Evolutionary conservation across 2,113 vertebrate species (phyloP), one percentile per base, ranked within the genome.

Genomic region (human (Homo sapiens)): DNA sequence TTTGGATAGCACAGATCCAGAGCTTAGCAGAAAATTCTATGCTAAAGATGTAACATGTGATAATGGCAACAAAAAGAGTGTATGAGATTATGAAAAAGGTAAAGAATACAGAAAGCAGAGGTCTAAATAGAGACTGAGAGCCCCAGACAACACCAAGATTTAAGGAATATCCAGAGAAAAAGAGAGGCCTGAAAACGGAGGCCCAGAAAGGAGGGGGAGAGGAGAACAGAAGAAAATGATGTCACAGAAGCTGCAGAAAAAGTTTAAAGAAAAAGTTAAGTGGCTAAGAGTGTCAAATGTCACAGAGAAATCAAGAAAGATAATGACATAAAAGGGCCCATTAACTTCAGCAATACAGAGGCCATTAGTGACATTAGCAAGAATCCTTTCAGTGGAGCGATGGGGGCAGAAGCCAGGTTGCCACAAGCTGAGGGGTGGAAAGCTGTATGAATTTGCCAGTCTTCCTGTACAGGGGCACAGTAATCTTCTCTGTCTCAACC

Each of bases 241-340:
- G 55, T 93, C 66, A 96, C 11, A 23, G 75, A 87, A 43, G 25
- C 87, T 79, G 9, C 52, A 93, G 79, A 38, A 86, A 92, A 76
- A 50, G 38, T 48, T 84, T 91, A 8, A 94, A 92, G 78, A 91
- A 96, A 96, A 89, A 93, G 30, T 95, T 89, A 97, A 97, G 83
- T 81, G 83, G 59, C 79, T 83, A 12, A 66, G 66, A 95, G 66
- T 97, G 90, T 85, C 97, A 96, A 82, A 90, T 94, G 90, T 95
- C 90, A 96, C 35, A 9, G 16, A 59, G 75, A 96, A 97, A 76
- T 96, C 90, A 96, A 90, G 79, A 90, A 87, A 80, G 84, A 96
- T 93, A 96, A 96, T 75, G 84, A 90, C 96, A 90, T 89, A 97
- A 94, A 97, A 96, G 75, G 94, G 88, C 45, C 97, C 88, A 86